Percentiles rank a stretch among this genome's conserved stretches.
These are phyloP conservation scores for Neoascia interrupta DNA, from an alignment of 2,888 invertebrate genomes.

Conservation along the genomic window DNA sequence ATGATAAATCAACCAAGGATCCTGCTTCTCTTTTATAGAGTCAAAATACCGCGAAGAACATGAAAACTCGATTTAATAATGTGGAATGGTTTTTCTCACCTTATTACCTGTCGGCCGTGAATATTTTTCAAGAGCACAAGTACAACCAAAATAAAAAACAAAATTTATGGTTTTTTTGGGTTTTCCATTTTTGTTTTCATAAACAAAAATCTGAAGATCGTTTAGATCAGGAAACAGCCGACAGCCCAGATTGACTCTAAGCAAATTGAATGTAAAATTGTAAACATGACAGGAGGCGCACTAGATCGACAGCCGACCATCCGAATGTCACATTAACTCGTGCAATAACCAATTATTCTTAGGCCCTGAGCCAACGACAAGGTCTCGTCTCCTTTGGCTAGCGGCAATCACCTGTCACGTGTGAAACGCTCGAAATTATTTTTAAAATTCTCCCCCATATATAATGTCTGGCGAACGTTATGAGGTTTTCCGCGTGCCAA, in stretches of 20 bases:
- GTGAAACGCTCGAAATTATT: conserved; percentile 8
- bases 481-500: conserved; percentile 15
- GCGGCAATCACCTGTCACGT: conserved; percentile 58
- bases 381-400: conserved; percentile 7
- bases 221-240: conserved; percentile 25
- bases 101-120: not conserved
- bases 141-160: conserved; percentile 8
- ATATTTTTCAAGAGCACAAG: conserved; percentile 10
- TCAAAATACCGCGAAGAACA: no score
- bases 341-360: conserved; percentile 40
- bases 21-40: no score
- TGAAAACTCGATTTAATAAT: no score
- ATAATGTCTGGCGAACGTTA: not conserved
- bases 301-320: conserved; percentile 30
- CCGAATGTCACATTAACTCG: conserved; percentile 13
- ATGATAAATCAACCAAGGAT: no score
- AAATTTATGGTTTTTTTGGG: conserved; percentile 44
- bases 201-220: conserved; percentile 49
- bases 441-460: no score
- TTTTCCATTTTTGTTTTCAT: conserved; percentile 12
- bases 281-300: conserved; percentile 10
- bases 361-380: conserved; percentile 25
- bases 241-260: conserved; percentile 38
- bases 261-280: conserved; percentile 27
- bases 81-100: conserved; percentile 21